Base-by-base conservation (phyloP, 1,140 invertebrate genomes). In the Chrysomallon squamiferum region DNA sequence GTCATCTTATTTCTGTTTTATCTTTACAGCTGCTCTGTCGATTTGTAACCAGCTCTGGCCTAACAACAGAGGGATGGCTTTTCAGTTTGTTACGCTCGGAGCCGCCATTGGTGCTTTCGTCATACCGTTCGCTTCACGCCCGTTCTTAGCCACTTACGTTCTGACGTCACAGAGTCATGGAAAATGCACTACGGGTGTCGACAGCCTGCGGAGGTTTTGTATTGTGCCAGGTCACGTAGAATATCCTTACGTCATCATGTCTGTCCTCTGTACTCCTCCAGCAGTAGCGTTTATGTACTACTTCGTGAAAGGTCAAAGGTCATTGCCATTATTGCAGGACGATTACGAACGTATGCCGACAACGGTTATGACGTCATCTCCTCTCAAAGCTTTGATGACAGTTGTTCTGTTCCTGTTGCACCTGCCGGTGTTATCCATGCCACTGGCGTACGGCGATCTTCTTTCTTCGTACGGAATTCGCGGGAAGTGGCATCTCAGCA, bases 31-130 rank as follows among this genome's bases (percentile, higher is more conserved):
- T 25, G 50, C 50, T 20, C 18, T 54, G 50, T 54, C 50, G 15
- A 54, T 54, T 30, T 54, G 22, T 4, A 54, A 54, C 50, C n/a
- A 54, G 15, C 50, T 54, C 22, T 54, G 50, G 50, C 50, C 50
- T 27, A 30, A 30, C 13, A 13, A 54, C 18, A 54, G 29, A 30
- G 50, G 50, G 25, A 13, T 30, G 13, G 22, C 50, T 15, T 54
- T 54, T 30, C 50, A 54, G 50, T 54, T 54, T 30, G 50, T 54
- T 25, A 54, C 50, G 9, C 50, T 54, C 2, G 50, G 50, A 2
- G 50, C 50, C 22, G 50, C 18, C 0, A 54, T 54, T 27, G 50
- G 25, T 1, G 13, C 50, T 4, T 54, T 54, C 50, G 4, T 54
- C 22, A 30, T 30, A 22, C 50, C 50, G 22, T 54, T 54, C 50